Evolutionary conservation across 2,797 vertebrate genomes (phyloP), one percentile per base, ranked within the genome.

Genomic region (Alca torda): DNA sequence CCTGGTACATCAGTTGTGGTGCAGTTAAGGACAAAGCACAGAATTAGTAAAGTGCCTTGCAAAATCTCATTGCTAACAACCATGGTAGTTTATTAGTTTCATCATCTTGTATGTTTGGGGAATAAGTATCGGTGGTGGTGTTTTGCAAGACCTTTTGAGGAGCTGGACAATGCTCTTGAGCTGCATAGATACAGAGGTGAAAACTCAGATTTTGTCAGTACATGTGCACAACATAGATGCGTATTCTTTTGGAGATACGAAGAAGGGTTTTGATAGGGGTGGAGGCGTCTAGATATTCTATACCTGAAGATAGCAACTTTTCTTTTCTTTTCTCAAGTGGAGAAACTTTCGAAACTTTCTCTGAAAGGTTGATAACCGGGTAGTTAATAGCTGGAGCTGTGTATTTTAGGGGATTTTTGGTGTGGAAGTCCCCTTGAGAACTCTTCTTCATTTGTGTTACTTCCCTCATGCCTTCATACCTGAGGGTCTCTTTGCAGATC

Each of bases 321-420:
- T 80, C 1, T 3, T 57, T 37, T 60, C 12, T n/a, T 89, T 95
- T 89, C 12, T 80, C 6, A 41, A 83, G 65, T 24, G 26, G 19
- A 79, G 20, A 51, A 76, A 50, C 9, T 59, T 21, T 46, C 21
- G 26, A 41, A 65, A 41, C 33, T 37, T n/a, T 43, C 13, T 65
- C 33, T 6, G 48, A 70, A 75, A 54, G 8, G 16, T 25, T 79
- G 21, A 9, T 76, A 53, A 77, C 37, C 72, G 33, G 2, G 41
- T 35, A 70, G 56, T 63, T 85, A 68, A 68, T 31, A 39, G 48
- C 31, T 51, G 51, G 35, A 85, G 50, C 21, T 67, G 33, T 59
- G 57, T 69, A 25, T 85, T 74, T 83, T 80, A 91, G 93, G 87
- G 75, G 77, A 63, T 91, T 95, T 94, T 95, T 82, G n/a, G 11